These are phyloP conservation scores for Cephus nigrinus DNA, from an alignment of 2,888 invertebrate species.

Conservation along the genomic window DNA sequence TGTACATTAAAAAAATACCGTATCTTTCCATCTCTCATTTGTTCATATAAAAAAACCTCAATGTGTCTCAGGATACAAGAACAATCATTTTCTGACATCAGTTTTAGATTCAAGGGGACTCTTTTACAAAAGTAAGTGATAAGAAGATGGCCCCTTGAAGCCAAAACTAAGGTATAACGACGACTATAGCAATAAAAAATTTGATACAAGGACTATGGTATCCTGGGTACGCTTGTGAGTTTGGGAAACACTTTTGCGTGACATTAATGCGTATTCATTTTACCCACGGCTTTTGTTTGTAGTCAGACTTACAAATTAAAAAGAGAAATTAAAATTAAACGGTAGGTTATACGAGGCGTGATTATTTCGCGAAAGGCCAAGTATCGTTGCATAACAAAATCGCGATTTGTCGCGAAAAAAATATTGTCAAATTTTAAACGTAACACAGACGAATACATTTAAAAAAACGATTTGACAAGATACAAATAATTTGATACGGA, in stretches of 20 bases:
- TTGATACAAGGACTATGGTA: neutral
- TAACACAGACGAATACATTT: neutral
- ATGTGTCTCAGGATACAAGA: neutral
- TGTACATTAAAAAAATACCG: neutral
- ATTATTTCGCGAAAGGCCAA: constrained; percentile 20
- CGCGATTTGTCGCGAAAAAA: neutral
- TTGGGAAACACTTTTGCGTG: neutral
- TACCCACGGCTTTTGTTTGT: constrained; percentile 12
- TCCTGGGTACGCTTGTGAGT: neutral
- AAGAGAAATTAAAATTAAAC: constrained; percentile 14
- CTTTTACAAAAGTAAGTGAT: neutral
- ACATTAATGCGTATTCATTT: constrained; percentile 15
- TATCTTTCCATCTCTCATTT: neutral
- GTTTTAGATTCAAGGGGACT: neutral
- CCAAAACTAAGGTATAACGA: neutral
- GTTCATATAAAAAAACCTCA: neutral
- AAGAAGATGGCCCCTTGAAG: neutral
- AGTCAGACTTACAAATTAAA: constrained; percentile 21
- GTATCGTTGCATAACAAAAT: neutral
- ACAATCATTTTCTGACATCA: neutral
- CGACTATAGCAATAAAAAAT: neutral
- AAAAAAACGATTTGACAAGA: neutral
- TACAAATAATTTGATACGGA: neutral
- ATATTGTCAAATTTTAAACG: neutral
- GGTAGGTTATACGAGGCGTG: constrained; percentile 6